Evolutionary conservation across 2,888 invertebrate genomes (phyloP).

Genomic region (Sepiola atlantica): DNA sequence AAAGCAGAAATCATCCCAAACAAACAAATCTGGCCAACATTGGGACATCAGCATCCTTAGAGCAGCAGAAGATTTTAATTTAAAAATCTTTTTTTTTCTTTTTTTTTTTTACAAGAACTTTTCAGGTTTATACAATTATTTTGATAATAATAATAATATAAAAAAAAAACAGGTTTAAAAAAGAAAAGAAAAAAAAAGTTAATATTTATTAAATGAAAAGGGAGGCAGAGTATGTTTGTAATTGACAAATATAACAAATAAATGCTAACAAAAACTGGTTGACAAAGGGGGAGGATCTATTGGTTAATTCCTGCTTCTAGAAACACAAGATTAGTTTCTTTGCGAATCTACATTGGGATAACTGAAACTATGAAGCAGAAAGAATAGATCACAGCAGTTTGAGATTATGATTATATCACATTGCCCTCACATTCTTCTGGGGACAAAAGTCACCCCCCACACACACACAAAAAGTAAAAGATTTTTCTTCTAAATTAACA

Average conservation of each 20-base stretch:
- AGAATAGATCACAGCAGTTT: constrained; percentile 34
- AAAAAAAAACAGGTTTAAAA: neutral
- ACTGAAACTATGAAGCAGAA: constrained; percentile 39
- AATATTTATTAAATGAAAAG: neutral
- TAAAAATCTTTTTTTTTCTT: no score
- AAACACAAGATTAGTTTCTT: neutral
- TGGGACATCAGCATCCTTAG: neutral
- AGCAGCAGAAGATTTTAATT: neutral
- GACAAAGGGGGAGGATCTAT: constrained; percentile 5
- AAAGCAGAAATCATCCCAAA: neutral
- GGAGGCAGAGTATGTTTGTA: neutral
- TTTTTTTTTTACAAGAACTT: neutral
- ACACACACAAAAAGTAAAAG: neutral
- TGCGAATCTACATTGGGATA: neutral
- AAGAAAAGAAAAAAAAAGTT: neutral
- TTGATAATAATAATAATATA: no score
- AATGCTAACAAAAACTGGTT: neutral
- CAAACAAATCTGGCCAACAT: neutral
- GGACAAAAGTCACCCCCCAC: no score
- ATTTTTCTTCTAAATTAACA: constrained; percentile 15
- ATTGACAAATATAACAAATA: neutral
- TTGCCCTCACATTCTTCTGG: constrained; percentile 18
- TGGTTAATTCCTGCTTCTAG: constrained; percentile 37
- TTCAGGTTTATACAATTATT: neutral
- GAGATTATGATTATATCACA: constrained; percentile 22